phyloP scores from a whole-genome alignment of 2,888 invertebrate genomes.

The Syrista parreyssii region DNA sequence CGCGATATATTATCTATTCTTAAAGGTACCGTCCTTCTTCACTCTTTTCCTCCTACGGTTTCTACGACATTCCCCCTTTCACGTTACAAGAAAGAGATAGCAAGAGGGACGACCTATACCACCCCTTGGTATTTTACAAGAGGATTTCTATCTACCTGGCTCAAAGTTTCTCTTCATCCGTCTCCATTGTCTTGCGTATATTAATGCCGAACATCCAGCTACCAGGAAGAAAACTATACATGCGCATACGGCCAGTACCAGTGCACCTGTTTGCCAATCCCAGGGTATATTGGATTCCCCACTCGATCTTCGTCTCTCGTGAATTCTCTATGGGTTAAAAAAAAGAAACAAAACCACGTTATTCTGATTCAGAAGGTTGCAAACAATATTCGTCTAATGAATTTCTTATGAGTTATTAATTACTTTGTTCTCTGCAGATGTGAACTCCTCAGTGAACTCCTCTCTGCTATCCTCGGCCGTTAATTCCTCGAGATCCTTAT shows the following conservation, averaged over 20 bases:
- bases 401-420: neutral
- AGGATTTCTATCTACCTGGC: slow-evolving; percentile 72
- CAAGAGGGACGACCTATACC: neutral
- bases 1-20: neutral
- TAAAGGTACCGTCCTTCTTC: neutral
- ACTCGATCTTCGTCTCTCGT: slow-evolving; percentile 46
- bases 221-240: slow-evolving; percentile 84
- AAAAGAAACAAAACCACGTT: neutral
- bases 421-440: neutral
- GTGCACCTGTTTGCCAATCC: slow-evolving; percentile 81
- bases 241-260: slow-evolving; percentile 79
- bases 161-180: slow-evolving; percentile 81
- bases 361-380: neutral
- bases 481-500: neutral
- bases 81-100: neutral
- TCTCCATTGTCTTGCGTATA: slow-evolving; percentile 84
- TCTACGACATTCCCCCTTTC: neutral
- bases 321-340: slow-evolving; percentile 27
- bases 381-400: neutral
- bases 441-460: neutral
- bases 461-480: neutral
- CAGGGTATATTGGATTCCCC: slow-evolving; percentile 69
- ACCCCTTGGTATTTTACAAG: neutral
- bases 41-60: neutral
- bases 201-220: slow-evolving; percentile 79